A percentile compares a stretch with the other conserved stretches of the same genome.
phyloP scores from a whole-genome alignment of 2,888 invertebrate species.

The Penaeus monodon region DNA sequence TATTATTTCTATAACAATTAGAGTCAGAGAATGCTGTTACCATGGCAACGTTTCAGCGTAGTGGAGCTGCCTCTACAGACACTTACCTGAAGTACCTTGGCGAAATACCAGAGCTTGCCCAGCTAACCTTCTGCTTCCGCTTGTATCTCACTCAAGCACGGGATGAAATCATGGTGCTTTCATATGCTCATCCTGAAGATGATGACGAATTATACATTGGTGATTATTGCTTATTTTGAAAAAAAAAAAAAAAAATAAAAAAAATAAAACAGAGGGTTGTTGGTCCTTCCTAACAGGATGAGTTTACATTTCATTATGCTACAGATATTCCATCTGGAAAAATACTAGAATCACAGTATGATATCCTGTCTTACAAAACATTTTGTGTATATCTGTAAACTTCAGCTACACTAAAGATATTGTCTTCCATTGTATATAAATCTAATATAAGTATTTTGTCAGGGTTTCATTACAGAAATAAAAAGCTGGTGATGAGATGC shows the following conservation, averaged over 20 bases:
- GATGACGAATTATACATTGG: slow-evolving; percentile 47
- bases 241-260: too few species aligned
- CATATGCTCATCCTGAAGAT: slow-evolving; percentile 31
- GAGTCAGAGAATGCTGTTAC: not conserved
- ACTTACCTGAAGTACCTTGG: slow-evolving; percentile 35
- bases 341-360: too few species aligned
- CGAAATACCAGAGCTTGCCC: slow-evolving; percentile 3
- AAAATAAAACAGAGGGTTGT: too few species aligned
- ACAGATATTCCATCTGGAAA: too few species aligned
- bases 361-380: too few species aligned
- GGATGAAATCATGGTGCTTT: slow-evolving; percentile 28
- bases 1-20: too few species aligned
- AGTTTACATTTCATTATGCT: too few species aligned
- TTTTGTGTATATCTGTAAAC: too few species aligned
- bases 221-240: not conserved
- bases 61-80: slow-evolving; percentile 19
- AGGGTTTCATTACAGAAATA: slow-evolving; percentile 41
- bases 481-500: slow-evolving; percentile 37
- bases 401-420: too few species aligned
- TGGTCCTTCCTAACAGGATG: too few species aligned
- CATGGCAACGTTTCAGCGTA: slow-evolving; percentile 22
- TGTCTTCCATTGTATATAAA: too few species aligned
- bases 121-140: slow-evolving; percentile 44
- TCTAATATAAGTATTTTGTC: not conserved
- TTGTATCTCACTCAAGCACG: slow-evolving; percentile 38